Base-by-base conservation (phyloP, 37 sponge, comb jelly and placozoan genomes). In the Diacarnus erythraeanus region DNA sequence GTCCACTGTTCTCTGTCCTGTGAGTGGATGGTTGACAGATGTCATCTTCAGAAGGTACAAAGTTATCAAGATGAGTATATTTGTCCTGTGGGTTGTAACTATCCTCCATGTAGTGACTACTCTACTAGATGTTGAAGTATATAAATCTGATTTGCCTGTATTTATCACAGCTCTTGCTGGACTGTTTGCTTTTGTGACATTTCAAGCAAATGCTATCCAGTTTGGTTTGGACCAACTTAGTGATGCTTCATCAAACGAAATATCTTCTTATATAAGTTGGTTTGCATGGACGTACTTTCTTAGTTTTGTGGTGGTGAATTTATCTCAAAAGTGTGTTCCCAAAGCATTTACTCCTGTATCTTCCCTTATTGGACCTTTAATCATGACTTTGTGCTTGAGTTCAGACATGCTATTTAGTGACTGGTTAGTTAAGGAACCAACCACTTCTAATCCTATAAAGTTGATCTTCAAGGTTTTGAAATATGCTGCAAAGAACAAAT, bases 191-290 rank as follows among this genome's bases (percentile, higher is more conserved):
- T 26, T 71, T 26, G 40, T 47, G 5, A 29, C n/a, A 25, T 71
- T 42, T 27, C 47, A 71, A 26, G 20, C 72, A 9, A 71, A 71
- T 42, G 26, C 36, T 10, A 34, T 71, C 18, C 72, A 71, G 26
- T 42, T 71, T 39, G 72, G 72, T 71, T 35, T 71, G 22, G 72
- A 71, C 42, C 72, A 71, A 47, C 27, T 71, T 2, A 3, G 23
- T 23, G 72, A 71, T 23, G 72, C 72, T 3, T 47, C 72, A 18
- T 43, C 47, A 43, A 22, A 35, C 20, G 26, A 40, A 2, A 43
- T 71, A 22, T 22, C 47, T 5, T 2, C 42, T 22, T 71, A 43
- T 18, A 22, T 71, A 5, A 43, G 42, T 42, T 71, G 72, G 72
- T 29, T 18, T 39, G 44, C 42, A 10, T 71, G 72, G 72, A 26